Conservation (phyloP, 2,797 vertebrate species). For the Oreonectes daqikongensis region DNA sequence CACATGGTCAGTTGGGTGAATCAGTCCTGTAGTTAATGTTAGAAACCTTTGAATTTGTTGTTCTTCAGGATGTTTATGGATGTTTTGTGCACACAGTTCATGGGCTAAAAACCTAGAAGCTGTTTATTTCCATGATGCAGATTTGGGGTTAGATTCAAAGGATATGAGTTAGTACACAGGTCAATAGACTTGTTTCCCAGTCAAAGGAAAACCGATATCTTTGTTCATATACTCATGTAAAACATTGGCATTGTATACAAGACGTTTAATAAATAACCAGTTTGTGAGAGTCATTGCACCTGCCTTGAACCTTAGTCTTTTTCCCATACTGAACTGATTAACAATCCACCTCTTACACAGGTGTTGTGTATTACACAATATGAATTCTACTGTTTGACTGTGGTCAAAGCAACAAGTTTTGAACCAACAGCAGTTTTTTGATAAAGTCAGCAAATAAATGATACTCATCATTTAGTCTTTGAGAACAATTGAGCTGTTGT, state of each 20-base stretch:
- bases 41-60: neutral
- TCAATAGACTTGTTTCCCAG: too few relatives aligned
- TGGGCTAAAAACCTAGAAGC: too few relatives aligned
- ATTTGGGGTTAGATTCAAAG: too few relatives aligned
- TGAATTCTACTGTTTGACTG: neutral
- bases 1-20: neutral
- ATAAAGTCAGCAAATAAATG: neutral
- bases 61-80: neutral
- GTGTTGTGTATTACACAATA: too few relatives aligned
- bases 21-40: neutral
- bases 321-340: neutral
- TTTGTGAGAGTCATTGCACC: neutral
- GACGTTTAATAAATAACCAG: conserved; percentile 12
- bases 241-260: conserved; percentile 23
- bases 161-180: too few relatives aligned
- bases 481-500: too few relatives aligned
- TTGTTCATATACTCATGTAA: conserved; percentile 6
- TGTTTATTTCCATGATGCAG: too few relatives aligned
- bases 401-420: neutral
- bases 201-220: too few relatives aligned
- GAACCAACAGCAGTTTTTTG: neutral
- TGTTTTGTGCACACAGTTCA: neutral
- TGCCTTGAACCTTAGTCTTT: neutral
- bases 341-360: too few relatives aligned
- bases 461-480: neutral